phyloP scores from a whole-genome alignment of 2,113 vertebrate genomes.

The Siniperca knerii region DNA sequence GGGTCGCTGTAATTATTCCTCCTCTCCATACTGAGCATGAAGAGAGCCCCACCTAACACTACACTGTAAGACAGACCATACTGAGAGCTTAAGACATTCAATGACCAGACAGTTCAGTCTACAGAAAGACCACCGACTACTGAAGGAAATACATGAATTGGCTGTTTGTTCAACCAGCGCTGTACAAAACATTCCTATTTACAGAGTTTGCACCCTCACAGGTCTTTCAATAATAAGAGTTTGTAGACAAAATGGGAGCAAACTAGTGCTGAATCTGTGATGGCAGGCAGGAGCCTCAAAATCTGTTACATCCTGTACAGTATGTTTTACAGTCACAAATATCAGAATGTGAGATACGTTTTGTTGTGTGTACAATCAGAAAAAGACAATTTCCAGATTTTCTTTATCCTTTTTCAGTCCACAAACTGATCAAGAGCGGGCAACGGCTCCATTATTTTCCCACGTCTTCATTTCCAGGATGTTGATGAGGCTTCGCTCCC shows the following conservation, averaged over 20 bases:
- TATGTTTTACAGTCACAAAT: neutral
- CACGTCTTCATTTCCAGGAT: no score
- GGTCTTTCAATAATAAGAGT: neutral
- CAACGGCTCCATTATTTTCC: no score
- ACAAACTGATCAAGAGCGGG: no score
- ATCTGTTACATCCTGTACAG: neutral
- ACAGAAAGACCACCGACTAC: neutral
- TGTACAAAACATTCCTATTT: conserved; percentile 41
- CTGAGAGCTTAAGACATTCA: neutral
- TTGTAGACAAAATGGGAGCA: neutral
- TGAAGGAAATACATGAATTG: neutral
- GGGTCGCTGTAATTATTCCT: neutral
- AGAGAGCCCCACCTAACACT: neutral
- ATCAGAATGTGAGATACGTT: neutral
- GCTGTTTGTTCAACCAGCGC: conserved; percentile 22
- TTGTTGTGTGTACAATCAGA: neutral
- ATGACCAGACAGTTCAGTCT: no score
- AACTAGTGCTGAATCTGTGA: neutral
- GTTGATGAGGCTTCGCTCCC: neutral
- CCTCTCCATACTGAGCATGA: neutral
- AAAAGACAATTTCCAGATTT: neutral
- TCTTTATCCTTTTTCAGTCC: no score
- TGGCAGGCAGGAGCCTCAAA: neutral
- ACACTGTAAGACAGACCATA: neutral
- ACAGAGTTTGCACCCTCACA: conserved; percentile 17